Evolutionary conservation across 2,113 vertebrate species (phyloP).

Genomic region (Genyomyrus donnyi): DNA sequence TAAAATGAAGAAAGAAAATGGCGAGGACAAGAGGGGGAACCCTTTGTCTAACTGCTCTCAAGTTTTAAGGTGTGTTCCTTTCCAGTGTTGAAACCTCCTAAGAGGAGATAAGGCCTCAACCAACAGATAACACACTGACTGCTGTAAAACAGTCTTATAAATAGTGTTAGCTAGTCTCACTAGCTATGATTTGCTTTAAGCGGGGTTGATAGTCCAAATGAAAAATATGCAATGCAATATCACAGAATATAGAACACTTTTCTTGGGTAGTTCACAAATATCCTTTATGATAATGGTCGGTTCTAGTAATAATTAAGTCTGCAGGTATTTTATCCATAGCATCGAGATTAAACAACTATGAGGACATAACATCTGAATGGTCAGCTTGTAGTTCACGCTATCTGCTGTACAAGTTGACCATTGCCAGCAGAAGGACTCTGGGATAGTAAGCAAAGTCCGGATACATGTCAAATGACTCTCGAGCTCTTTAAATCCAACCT

Average conservation of each 20-base stretch:
- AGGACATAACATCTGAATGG: neutral
- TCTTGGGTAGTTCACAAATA: neutral
- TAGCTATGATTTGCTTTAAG: neutral
- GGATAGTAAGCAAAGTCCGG: neutral
- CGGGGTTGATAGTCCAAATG: neutral
- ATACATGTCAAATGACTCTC: neutral
- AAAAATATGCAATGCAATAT: neutral
- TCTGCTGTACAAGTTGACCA: neutral
- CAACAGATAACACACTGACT: neutral
- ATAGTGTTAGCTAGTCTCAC: neutral
- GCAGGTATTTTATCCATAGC: neutral
- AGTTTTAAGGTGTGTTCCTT: neutral
- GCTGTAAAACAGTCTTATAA: neutral
- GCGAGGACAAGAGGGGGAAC: neutral
- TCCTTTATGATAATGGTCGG: neutral
- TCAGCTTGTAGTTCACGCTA: neutral
- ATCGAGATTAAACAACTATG: neutral
- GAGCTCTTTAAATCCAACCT: slow-evolving; percentile 9
- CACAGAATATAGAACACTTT: neutral
- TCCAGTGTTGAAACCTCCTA: neutral
- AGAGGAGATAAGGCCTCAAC: neutral
- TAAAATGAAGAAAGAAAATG: neutral
- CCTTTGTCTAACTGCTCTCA: neutral
- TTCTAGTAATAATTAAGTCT: neutral
- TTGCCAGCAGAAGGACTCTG: neutral